These are phyloP conservation scores for Dolichoris vasculosae DNA, from an alignment of 1,140 invertebrate genomes.

Conservation along the genomic window DNA sequence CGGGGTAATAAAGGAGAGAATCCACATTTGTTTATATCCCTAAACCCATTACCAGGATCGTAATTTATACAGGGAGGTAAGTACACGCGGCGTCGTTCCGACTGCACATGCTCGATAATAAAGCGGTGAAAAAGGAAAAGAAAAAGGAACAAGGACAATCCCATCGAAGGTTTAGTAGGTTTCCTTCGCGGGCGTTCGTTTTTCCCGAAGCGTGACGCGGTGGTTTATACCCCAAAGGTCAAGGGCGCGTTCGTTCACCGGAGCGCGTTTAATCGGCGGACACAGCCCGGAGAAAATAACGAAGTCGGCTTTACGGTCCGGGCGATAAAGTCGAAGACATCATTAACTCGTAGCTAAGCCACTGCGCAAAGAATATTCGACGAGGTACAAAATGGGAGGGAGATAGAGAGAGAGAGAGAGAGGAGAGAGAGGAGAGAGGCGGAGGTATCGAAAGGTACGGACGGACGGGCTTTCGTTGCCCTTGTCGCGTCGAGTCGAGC, in stretches of 20 bases:
- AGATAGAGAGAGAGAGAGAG: no score
- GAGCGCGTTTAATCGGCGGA: slow-evolving; percentile 23
- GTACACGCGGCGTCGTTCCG: not conserved
- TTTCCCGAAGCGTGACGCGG: slow-evolving; percentile 31
- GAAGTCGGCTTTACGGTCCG: slow-evolving; percentile 23
- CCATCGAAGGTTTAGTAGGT: not conserved
- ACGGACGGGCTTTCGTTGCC: no score
- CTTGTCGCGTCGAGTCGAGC: not conserved
- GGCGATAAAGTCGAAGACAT: slow-evolving; percentile 33
- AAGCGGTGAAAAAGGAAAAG: not conserved
- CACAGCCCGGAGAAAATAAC: slow-evolving; percentile 32
- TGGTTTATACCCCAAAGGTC: slow-evolving; percentile 16
- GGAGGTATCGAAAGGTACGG: no score
- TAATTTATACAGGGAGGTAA: not conserved
- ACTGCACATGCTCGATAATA: not conserved
- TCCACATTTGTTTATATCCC: not conserved
- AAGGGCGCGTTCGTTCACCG: slow-evolving; percentile 21
- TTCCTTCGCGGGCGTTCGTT: not conserved
- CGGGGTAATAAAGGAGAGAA: not conserved
- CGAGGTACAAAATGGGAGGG: no score
- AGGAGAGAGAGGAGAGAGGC: not conserved
- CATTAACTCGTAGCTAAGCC: slow-evolving; percentile 29
- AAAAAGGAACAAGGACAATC: not conserved
- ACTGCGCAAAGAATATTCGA: not conserved
- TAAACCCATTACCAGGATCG: not conserved